phyloP scores from a whole-genome alignment of 2,113 vertebrate genomes.

The Bothrops jararaca region DNA sequence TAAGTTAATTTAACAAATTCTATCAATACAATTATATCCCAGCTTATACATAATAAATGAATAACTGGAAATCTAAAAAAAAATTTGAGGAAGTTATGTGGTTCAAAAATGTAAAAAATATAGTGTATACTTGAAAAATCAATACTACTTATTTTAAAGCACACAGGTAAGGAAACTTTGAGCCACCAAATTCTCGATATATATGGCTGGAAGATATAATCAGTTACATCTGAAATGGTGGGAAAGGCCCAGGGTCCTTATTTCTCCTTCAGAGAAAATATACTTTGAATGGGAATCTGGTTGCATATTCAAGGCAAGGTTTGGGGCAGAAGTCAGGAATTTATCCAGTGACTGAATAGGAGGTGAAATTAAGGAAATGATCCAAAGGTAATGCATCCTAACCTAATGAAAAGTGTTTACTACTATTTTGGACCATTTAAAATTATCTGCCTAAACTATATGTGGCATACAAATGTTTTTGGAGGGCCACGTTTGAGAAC shows the following conservation, averaged over 20 bases:
- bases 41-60: not conserved
- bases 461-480: not conserved
- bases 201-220: not conserved
- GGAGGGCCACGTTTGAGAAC: not conserved
- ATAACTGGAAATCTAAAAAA: not conserved
- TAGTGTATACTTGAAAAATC: not conserved
- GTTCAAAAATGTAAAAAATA: not conserved
- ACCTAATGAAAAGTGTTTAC: not conserved
- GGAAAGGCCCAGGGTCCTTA: not conserved
- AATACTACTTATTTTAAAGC: not conserved
- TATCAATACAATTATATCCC: not conserved
- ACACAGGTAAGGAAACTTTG: not conserved
- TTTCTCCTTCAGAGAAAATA: not conserved
- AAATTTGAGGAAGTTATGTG: not conserved
- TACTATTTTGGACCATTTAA: not conserved
- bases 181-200: not conserved
- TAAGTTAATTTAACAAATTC: not conserved
- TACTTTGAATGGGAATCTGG: not conserved
- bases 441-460: not conserved
- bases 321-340: not conserved
- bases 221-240: not conserved
- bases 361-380: not conserved
- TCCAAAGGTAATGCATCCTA: not conserved
- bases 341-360: not conserved
- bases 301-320: not conserved